A percentile compares a stretch with the other conserved stretches of the same genome.
Conservation (phyloP, 2,113 vertebrate genomes). For the Antechinus stuartii region DNA sequence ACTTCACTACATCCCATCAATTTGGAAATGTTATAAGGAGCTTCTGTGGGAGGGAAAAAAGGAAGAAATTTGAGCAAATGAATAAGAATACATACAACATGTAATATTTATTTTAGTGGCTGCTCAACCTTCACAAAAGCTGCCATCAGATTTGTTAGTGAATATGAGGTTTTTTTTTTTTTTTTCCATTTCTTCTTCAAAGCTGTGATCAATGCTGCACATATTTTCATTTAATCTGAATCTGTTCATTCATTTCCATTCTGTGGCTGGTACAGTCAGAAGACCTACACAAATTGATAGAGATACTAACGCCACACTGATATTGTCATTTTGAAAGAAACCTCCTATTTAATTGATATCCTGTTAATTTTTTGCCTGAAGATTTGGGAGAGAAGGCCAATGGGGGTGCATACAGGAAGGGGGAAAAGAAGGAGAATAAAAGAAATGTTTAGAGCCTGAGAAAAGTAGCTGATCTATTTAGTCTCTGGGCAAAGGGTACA, state of each 20-base stretch:
- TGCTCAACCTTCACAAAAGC: conserved; percentile 1
- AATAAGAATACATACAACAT: neutral
- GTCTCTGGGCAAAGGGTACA: conserved; percentile 23
- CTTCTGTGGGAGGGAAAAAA: conserved; percentile 19
- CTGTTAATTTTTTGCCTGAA: conserved; percentile 10
- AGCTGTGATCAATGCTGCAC: neutral
- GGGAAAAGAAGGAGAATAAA: neutral
- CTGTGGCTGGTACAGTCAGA: neutral
- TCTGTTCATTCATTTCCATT: neutral
- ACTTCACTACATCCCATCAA: conserved; percentile 31
- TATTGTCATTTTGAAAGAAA: neutral
- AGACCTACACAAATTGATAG: neutral
- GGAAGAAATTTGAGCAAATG: neutral
- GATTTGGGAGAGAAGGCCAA: neutral
- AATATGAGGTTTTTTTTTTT: neutral
- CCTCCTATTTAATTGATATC: neutral
- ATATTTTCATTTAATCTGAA: neutral
- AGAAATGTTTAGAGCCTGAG: neutral
- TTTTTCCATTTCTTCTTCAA: neutral
- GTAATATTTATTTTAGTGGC: conserved; percentile 20
- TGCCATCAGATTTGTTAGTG: neutral
- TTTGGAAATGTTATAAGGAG: conserved; percentile 38
- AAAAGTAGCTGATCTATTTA: conserved; percentile 19
- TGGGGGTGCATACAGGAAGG: neutral
- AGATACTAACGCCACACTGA: neutral